These are phyloP conservation scores for Caenorhabditis wallacei DNA, from an alignment of 2,888 invertebrate species.

Conservation along the genomic window DNA sequence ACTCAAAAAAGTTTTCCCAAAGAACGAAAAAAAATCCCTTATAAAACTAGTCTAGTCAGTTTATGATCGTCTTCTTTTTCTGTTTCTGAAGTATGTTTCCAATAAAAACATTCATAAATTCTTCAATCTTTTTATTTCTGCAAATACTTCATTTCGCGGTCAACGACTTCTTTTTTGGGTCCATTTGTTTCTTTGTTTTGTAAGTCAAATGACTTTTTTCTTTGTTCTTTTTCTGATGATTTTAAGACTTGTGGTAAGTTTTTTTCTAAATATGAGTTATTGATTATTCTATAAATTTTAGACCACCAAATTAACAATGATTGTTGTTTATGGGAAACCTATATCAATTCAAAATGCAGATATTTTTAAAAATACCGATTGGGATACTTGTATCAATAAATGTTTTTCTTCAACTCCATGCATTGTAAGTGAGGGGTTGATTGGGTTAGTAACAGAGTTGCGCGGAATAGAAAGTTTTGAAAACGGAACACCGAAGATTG, in stretches of 20 bases:
- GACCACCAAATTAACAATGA: constrained; percentile 27
- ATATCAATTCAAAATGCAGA: neutral
- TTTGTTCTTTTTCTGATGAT: neutral
- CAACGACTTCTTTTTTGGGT: neutral
- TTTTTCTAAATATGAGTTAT: neutral
- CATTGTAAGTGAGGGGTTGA: constrained; percentile 5
- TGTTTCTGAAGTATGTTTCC: neutral
- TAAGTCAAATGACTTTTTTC: neutral
- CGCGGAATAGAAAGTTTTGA: no score
- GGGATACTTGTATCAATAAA: neutral
- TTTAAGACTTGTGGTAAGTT: constrained; percentile 7
- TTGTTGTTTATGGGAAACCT: constrained; percentile 29
- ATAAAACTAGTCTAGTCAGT: constrained; percentile 4
- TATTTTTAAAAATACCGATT: neutral
- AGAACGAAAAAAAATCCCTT: neutral
- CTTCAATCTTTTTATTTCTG: neutral
- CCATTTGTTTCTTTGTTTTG: neutral
- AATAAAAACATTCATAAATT: constrained; percentile 1
- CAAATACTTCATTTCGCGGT: neutral
- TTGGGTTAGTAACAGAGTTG: no score
- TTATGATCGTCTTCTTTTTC: neutral
- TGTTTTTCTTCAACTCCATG: constrained; percentile 3
- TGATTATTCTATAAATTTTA: neutral
- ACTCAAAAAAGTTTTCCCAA: neutral
- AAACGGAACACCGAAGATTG: no score